Evolutionary conservation across 1,140 invertebrate species (phyloP).

Genomic region (Caenorhabditis latens): DNA sequence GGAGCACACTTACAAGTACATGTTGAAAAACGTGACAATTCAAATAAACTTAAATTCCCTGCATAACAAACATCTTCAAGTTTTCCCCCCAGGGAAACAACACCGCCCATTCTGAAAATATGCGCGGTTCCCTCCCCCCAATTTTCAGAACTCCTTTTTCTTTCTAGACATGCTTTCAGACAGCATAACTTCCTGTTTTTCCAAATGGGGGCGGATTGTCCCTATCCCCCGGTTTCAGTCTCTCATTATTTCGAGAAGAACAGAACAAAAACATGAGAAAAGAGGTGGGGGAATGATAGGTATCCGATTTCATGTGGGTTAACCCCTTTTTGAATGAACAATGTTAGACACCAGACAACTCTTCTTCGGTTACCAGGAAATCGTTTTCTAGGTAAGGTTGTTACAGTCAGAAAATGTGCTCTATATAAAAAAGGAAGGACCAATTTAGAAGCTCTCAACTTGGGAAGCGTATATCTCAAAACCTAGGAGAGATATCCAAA

Average conservation of each 20-base stretch:
- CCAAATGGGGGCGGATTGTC: neutral
- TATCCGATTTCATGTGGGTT: neutral
- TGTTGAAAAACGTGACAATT: neutral
- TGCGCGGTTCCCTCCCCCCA: neutral
- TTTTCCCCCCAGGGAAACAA: neutral
- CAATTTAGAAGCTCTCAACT: too few relatives aligned
- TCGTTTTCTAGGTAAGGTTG: neutral
- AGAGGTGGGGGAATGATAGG: neutral
- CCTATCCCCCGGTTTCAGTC: neutral
- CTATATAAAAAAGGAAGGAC: too few relatives aligned
- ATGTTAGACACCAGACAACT: neutral
- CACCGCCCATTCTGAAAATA: too few relatives aligned
- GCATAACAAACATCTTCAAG: neutral
- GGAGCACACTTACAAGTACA: too few relatives aligned
- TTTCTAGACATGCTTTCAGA: constrained; percentile 2
- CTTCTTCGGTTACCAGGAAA: neutral
- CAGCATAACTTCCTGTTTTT: constrained; percentile 10
- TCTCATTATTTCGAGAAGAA: constrained; percentile 20
- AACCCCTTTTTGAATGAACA: constrained; percentile 5
- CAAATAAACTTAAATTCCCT: neutral
- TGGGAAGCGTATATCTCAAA: too few relatives aligned
- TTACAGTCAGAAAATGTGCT: too few relatives aligned
- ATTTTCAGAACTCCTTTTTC: constrained; percentile 29
- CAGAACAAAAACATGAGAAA: neutral
- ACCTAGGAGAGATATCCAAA: too few relatives aligned